phyloP scores from a whole-genome alignment of 2,797 vertebrate genomes.

The Diplodus puntazzo region DNA sequence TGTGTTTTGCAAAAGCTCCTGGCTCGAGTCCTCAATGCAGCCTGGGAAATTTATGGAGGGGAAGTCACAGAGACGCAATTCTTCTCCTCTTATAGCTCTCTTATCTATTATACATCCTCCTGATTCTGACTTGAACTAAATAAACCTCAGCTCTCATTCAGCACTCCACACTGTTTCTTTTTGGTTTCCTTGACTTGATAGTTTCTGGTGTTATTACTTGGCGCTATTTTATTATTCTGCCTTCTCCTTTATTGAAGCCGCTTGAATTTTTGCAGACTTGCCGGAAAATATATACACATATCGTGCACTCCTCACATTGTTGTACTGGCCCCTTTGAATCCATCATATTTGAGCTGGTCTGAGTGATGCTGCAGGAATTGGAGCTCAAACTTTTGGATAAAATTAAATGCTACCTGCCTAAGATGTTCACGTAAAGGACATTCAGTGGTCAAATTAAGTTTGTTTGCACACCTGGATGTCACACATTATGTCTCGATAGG shows the following conservation, averaged over 20 bases:
- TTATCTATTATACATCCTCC: slow-evolving; percentile 1
- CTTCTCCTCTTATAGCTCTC: slow-evolving; percentile 2
- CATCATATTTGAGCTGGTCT: slow-evolving; percentile 5
- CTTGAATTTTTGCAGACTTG: slow-evolving; percentile 18
- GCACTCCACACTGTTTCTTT: slow-evolving; percentile 5
- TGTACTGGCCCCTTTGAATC: neutral
- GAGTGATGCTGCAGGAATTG: neutral
- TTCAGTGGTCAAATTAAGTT: neutral
- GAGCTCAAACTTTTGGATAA: neutral
- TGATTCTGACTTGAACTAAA: slow-evolving; percentile 18
- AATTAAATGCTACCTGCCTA: neutral
- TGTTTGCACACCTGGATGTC: neutral
- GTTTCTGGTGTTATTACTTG: slow-evolving; percentile 2
- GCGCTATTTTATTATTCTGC: neutral
- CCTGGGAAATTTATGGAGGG: slow-evolving; percentile 18
- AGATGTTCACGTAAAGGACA: neutral
- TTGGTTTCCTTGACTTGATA: slow-evolving; percentile 16
- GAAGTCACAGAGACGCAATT: neutral
- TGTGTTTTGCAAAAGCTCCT: slow-evolving; percentile 9
- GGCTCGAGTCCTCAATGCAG: slow-evolving; percentile 6
- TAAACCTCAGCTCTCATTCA: neutral
- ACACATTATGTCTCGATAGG: neutral
- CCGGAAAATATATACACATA: neutral
- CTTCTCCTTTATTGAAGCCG: slow-evolving; percentile 28
- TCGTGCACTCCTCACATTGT: slow-evolving; percentile 7